A percentile compares a stretch with the other conserved stretches of the same genome.
These are phyloP conservation scores for Gambusia holbrooki DNA, from an alignment of 2,113 vertebrate species.

Conservation along the genomic window DNA sequence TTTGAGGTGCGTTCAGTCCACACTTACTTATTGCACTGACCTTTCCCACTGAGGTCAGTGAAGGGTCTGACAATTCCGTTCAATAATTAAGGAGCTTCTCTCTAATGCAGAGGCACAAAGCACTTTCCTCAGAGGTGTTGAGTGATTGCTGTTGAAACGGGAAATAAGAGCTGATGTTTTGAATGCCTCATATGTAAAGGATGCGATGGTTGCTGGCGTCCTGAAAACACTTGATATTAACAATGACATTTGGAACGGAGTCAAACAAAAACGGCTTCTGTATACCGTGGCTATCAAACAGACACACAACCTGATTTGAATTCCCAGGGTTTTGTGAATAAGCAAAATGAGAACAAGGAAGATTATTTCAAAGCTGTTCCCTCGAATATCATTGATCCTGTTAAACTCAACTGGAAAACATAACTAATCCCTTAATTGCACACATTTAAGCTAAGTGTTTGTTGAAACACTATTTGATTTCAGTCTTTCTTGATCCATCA, in stretches of 20 bases:
- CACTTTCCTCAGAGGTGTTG: constrained; percentile 62
- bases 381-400: not conserved
- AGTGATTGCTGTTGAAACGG: constrained; percentile 57
- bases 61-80: constrained; percentile 59
- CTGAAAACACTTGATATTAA: not conserved
- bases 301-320: not conserved
- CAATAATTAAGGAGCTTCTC: constrained; percentile 68
- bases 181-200: constrained; percentile 23
- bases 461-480: too few species aligned
- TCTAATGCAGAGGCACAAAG: constrained; percentile 50
- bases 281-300: not conserved
- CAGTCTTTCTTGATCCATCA: not conserved
- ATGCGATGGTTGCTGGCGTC: constrained; percentile 16
- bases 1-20: not conserved
- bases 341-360: not conserved
- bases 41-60: constrained; percentile 49
- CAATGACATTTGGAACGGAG: not conserved
- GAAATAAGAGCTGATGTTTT: constrained; percentile 53
- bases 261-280: not conserved
- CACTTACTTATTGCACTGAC: constrained; percentile 34
- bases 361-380: not conserved
- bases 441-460: too few species aligned
- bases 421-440: too few species aligned
- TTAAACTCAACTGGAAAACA: not conserved
- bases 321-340: not conserved